Percentiles rank a stretch among this genome's conserved stretches.
phyloP scores from a whole-genome alignment of 2,113 vertebrate species.

The Sceloporus tristichus region DNA sequence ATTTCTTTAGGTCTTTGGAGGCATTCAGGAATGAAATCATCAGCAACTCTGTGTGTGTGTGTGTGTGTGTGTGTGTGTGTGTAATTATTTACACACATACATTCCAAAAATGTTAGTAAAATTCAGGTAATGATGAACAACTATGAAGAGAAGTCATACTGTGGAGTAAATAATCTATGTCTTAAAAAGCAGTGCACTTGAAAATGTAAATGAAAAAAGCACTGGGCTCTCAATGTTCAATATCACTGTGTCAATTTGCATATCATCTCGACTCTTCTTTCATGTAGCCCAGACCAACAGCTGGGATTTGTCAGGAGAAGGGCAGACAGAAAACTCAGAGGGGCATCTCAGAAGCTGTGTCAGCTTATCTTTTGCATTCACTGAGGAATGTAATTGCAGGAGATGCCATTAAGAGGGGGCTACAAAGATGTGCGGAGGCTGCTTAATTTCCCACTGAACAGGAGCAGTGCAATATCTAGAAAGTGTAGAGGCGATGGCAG shows the following conservation, averaged over 20 bases:
- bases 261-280: slow-evolving; percentile 21
- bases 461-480: neutral
- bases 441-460: slow-evolving; percentile 3
- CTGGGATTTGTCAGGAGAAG: slow-evolving; percentile 16
- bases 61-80: no score
- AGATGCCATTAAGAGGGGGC: slow-evolving; percentile 24
- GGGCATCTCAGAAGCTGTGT: neutral
- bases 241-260: slow-evolving; percentile 19
- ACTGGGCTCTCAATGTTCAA: neutral
- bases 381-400: slow-evolving; percentile 19
- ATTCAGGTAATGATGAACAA: neutral
- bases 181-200: neutral
- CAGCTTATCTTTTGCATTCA: slow-evolving; percentile 25
- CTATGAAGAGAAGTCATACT: neutral
- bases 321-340: neutral
- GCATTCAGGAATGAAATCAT: neutral
- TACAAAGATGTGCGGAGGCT: neutral
- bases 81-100: neutral
- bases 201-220: slow-evolving; percentile 16
- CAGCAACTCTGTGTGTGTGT: neutral
- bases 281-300: slow-evolving; percentile 17
- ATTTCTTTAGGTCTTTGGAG: neutral
- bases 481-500: neutral
- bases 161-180: slow-evolving; percentile 15
- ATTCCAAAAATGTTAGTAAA: neutral